Base-by-base conservation (phyloP, 53 echinoderm and acorn worm genomes). In the Astropecten irregularis region DNA sequence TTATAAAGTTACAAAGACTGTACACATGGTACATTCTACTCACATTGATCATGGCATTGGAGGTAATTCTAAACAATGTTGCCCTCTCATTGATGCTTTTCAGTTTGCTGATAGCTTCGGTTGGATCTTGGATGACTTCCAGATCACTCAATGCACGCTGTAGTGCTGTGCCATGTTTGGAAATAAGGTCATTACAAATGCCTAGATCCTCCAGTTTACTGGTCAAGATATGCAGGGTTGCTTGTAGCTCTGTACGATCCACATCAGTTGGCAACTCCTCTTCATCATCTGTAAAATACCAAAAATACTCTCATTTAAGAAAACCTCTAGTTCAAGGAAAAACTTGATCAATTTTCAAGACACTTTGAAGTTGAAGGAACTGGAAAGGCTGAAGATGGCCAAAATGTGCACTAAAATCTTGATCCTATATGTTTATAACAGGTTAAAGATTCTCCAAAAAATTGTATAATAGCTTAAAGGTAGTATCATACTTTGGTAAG, bases 31-130 rank as follows among this genome's bases (percentile, higher is more conserved):
- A 0, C 28, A 29, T 32, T 46, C 0, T 15, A 93, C 96, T 94
- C 82, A 96, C 97, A 84, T 96, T 96, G 16, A 96, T 96, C 97
- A 96, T 96, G 71, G 97, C 97, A 83, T 97, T 97, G 6, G 97
- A 97, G 47, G 97, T 97, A 44, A 97, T 97, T 46, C 94, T 88
- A 71, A 97, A 97, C 27, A 97, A 71, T 8, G 97, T 97, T 4
- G 97, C 94, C 53, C 97, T 87, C 62, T 97, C 97, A 73, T 83
- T 97, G 85, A 97, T 91, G n/a, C 92, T 83, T 72, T 97, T 97
- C 22, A 94, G 71, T 63, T 92, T 92, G 48, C 77, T 77, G 8
- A 85, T 69, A 35, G 89, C 88, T 47, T 90, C 93, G 13, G 89
- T 60, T 1, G 96, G 84, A 44, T 93, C 93, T 44, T 92, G 88